Evolutionary conservation across 1,140 invertebrate species (phyloP).

Genomic region (Drosophila pachea): DNA sequence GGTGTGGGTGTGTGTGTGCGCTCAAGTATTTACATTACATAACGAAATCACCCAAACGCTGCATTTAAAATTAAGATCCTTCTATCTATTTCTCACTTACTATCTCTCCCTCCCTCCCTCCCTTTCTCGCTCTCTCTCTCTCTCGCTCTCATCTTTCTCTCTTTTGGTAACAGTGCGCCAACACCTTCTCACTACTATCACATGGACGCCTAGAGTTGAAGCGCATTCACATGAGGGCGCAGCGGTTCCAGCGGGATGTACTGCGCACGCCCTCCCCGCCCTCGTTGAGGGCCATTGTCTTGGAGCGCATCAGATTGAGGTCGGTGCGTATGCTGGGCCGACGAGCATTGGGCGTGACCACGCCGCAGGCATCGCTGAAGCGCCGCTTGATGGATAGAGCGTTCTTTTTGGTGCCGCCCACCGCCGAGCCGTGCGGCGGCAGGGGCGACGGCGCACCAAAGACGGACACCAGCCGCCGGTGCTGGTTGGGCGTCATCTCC

Average conservation of each 20-base stretch:
- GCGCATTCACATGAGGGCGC: conserved; percentile 60
- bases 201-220: conserved; percentile 33
- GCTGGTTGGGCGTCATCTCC: conserved; percentile 93
- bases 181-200: conserved; percentile 60
- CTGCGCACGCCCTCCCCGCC: conserved; percentile 80
- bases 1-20: conserved; percentile 20
- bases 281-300: conserved; percentile 85
- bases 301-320: conserved; percentile 90
- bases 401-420: conserved; percentile 85
- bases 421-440: conserved; percentile 83
- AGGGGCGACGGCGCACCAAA: conserved; percentile 86
- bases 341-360: conserved; percentile 90
- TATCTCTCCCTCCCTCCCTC: neutral
- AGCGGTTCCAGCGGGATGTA: conserved; percentile 68
- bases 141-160: no score
- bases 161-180: neutral
- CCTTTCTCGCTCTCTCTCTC: neutral
- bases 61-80: conserved; percentile 66
- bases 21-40: conserved; percentile 58
- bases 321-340: conserved; percentile 91
- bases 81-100: neutral
- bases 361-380: conserved; percentile 90
- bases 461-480: conserved; percentile 85
- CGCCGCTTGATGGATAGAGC: conserved; percentile 88
- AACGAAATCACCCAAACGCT: conserved; percentile 73